Conservation (phyloP, 2,797 vertebrate species). For the Dicrostonyx torquatus region DNA sequence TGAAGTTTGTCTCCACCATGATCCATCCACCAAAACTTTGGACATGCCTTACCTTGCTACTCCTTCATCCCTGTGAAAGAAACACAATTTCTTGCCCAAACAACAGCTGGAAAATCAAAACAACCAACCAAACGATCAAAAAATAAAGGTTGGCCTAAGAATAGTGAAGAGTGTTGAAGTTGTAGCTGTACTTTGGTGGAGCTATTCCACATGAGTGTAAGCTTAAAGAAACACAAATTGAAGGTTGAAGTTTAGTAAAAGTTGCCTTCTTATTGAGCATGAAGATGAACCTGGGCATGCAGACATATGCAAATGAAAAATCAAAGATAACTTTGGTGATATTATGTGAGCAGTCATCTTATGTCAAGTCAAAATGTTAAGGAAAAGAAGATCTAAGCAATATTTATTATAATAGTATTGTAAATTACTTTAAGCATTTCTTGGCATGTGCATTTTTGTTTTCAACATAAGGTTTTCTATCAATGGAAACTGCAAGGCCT, state of each 20-base stretch:
- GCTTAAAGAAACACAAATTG: not conserved
- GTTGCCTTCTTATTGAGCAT: not conserved
- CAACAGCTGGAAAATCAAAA: not conserved
- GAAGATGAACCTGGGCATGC: not conserved
- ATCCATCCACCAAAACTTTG: not conserved
- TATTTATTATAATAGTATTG: not conserved
- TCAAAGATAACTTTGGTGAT: not conserved
- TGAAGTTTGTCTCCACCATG: slow-evolving; percentile 79
- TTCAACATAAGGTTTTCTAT: not conserved
- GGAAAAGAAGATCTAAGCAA: not conserved
- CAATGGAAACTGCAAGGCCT: not conserved
- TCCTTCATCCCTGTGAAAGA: slow-evolving; percentile 42
- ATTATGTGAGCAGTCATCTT: not conserved
- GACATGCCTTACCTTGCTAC: not conserved
- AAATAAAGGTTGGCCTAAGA: not conserved
- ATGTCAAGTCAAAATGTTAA: not conserved
- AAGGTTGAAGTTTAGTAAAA: not conserved
- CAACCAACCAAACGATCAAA: not conserved
- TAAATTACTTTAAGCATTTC: not conserved
- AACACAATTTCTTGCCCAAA: slow-evolving; percentile 45
- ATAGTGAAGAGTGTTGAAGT: not conserved
- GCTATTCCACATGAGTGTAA: not conserved
- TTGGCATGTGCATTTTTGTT: not conserved
- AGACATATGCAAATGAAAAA: not conserved
- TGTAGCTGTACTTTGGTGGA: not conserved